These are phyloP conservation scores for Heteromyza rotundicornis DNA, from an alignment of 2,888 invertebrate genomes.

Conservation along the genomic window DNA sequence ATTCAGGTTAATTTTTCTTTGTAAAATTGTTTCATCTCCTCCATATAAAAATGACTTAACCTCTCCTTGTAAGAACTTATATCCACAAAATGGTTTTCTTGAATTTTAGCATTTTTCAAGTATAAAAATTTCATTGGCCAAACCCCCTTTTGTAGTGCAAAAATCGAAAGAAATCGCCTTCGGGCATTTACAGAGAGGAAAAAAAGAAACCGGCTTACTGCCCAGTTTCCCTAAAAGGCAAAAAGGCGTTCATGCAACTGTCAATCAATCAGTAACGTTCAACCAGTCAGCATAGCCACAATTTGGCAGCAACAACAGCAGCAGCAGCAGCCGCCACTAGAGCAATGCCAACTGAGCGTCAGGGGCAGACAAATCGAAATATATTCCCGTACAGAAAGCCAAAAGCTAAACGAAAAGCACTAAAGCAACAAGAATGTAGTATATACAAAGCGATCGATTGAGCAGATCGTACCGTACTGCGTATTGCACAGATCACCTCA, in stretches of 20 bases:
- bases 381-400: not conserved
- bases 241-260: not conserved
- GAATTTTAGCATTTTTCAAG: too few relatives aligned
- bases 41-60: too few relatives aligned
- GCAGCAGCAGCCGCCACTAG: conserved; percentile 9
- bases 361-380: not conserved
- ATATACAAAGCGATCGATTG: conserved; percentile 27
- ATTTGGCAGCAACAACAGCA: conserved; percentile 25
- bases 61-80: too few relatives aligned
- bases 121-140: too few relatives aligned
- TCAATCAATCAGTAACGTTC: conserved; percentile 3
- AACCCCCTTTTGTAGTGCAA: too few relatives aligned
- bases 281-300: not conserved
- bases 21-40: too few relatives aligned
- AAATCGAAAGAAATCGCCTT: too few relatives aligned
- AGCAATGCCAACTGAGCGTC: not conserved
- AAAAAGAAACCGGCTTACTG: conserved; percentile 20
- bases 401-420: conserved; percentile 20
- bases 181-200: too few relatives aligned
- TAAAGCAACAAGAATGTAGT: conserved; percentile 30
- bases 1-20: too few relatives aligned
- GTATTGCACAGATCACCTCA: too few relatives aligned
- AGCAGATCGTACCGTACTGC: too few relatives aligned
- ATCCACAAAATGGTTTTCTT: too few relatives aligned
- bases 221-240: conserved; percentile 54